phyloP scores from a whole-genome alignment of 2,113 vertebrate species.

The Cebus imitator region DNA sequence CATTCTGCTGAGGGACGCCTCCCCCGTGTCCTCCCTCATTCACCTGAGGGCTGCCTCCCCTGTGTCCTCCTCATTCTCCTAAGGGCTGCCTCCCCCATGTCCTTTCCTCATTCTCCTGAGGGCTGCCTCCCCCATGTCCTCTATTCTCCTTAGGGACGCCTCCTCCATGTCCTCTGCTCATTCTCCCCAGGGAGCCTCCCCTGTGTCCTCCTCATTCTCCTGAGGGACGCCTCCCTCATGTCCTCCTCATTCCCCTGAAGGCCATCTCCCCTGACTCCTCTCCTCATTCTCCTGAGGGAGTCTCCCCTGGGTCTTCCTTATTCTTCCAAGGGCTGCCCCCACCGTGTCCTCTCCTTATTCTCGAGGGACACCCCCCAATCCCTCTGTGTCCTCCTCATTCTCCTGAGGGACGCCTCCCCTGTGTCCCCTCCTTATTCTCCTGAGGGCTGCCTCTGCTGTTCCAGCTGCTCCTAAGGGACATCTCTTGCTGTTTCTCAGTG shows the following conservation, averaged over 20 bases:
- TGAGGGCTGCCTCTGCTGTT: background rate
- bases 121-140: background rate
- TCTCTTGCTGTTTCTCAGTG: too few species aligned
- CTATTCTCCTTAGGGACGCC: background rate
- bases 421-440: background rate
- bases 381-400: too few species aligned
- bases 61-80: rapidly evolving
- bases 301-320: too few species aligned
- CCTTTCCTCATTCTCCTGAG: background rate
- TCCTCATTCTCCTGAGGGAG: background rate
- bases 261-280: rapidly evolving
- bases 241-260: too few species aligned
- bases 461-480: background rate
- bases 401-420: too few species aligned
- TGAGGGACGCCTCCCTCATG: too few species aligned
- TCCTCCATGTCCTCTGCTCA: rapidly evolving
- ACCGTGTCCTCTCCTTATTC: too few species aligned
- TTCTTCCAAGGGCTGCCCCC: rapidly evolving
- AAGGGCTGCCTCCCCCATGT: too few species aligned
- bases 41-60: background rate
- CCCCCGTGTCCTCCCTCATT: background rate
- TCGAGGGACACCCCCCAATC: too few species aligned
- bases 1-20: background rate
- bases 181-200: too few species aligned
- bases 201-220: too few species aligned